Percentiles rank a stretch among this genome's conserved stretches.
Evolutionary conservation across 2,888 invertebrate genomes (phyloP).

Genomic region (Philhelius pedissequus): DNA sequence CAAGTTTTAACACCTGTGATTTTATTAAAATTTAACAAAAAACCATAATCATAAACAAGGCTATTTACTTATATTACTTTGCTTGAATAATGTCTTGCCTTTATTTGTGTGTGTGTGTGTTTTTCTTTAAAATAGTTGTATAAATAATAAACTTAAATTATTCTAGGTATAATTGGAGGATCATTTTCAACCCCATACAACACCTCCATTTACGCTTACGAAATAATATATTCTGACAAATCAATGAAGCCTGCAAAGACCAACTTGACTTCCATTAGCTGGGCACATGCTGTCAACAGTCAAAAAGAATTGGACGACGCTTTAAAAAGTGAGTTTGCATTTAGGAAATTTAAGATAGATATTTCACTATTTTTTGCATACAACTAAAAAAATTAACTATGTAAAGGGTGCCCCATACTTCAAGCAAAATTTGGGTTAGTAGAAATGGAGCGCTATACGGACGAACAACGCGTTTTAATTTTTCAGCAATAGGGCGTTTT

Average conservation of each 20-base stretch:
- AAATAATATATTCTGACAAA: neutral
- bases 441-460: too few relatives aligned
- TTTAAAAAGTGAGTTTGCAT: conserved; percentile 80
- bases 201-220: neutral
- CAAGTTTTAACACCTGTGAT: too few relatives aligned
- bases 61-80: too few relatives aligned
- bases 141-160: neutral
- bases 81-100: too few relatives aligned
- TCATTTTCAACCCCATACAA: neutral
- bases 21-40: too few relatives aligned
- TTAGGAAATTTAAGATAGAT: neutral
- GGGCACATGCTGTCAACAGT: conserved; percentile 93
- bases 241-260: conserved; percentile 1
- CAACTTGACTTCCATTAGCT: conserved; percentile 87
- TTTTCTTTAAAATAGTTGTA: neutral
- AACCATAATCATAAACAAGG: too few relatives aligned
- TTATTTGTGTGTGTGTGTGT: neutral
- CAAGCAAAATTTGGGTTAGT: too few relatives aligned
- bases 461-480: too few relatives aligned
- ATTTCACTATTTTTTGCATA: neutral
- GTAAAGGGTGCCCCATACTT: too few relatives aligned
- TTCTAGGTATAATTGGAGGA: conserved; percentile 2
- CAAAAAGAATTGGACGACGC: conserved; percentile 82
- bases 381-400: too few relatives aligned
- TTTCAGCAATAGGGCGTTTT: too few relatives aligned